Base-by-base conservation (phyloP, 2,797 vertebrate species). In the Pelochelys cantorii region DNA sequence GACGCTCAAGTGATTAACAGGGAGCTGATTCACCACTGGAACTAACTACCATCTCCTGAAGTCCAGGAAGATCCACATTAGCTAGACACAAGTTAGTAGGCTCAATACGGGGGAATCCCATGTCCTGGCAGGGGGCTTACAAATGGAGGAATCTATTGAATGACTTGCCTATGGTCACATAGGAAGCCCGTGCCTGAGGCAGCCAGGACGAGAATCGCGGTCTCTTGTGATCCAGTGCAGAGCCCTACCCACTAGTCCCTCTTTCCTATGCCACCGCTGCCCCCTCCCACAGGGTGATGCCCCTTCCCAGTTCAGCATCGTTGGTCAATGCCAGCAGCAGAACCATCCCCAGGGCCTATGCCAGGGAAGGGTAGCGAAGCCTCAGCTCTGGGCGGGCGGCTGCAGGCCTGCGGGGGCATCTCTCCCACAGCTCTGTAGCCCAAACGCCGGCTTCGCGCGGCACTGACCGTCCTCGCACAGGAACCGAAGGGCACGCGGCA, bases 111-210 rank as follows among this genome's bases (percentile, higher is more conserved):
- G 20, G 15, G 52, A 31, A 80, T 37, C 71, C 74, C 27, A 29
- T 5, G 23, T 25, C 14, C 57, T 59, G 18, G 79, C 79, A 71
- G 23, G 5, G 1, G 5, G 62, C 87, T 82, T 22, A 20, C 7
- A 71, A 7, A 62, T 15, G 42, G 54, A 42, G 52, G 23, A 27
- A 15, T 52, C 42, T 29, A 77, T 9, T 71, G 29, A 29, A 29
- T 52, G 42, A 29, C 42, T 74, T 0, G 0, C n/a, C 2, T n/a
- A 53, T 3, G 17, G 11, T 42, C 2, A 34, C 15, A 75, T 14
- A 68, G 91, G 0, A 5, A 91, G 54, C 5, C 53, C 75, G 59
- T 0, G 1, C 0, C 11, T 0, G 0, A 85, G 42, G 42, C 42
- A 48, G 3, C 31, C 78, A 77, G 57, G 85, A 92, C 59, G 0